phyloP scores from a whole-genome alignment of 2,888 invertebrate species.

The Aplocera efformata region DNA sequence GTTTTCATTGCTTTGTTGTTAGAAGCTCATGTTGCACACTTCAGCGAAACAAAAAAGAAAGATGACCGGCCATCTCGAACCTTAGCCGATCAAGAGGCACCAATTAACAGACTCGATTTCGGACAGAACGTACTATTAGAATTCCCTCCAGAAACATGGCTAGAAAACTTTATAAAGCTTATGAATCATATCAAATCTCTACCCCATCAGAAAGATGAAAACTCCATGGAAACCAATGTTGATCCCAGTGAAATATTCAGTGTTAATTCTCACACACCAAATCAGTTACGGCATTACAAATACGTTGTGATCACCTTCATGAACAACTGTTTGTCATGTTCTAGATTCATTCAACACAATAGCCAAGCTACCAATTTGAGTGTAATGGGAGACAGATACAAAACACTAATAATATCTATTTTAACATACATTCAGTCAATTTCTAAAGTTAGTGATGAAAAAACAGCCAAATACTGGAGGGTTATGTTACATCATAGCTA shows the following conservation, averaged over 20 bases:
- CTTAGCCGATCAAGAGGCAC: conserved; percentile 65
- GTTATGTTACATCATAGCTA: conserved; percentile 88
- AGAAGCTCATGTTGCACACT: conserved; percentile 84
- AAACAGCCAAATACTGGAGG: conserved; percentile 89
- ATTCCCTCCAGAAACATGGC: conserved; percentile 82
- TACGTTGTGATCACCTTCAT: conserved; percentile 89
- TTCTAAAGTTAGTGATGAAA: conserved; percentile 82
- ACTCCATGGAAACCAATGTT: conserved; percentile 59
- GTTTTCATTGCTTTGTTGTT: conserved; percentile 85
- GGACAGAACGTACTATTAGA: conserved; percentile 83
- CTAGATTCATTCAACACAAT: conserved; percentile 84
- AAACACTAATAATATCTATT: conserved; percentile 84
- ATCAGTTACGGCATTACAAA: conserved; percentile 91
- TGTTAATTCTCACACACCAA: conserved; percentile 82
- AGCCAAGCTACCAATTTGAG: conserved; percentile 71
- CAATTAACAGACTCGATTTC: conserved; percentile 83
- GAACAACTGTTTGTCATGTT: conserved; percentile 83
- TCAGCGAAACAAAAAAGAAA: conserved; percentile 68
- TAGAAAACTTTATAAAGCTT: conserved; percentile 84
- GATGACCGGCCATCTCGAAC: conserved; percentile 48
- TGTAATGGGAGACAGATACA: conserved; percentile 82
- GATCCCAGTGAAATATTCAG: conserved; percentile 81
- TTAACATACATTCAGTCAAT: conserved; percentile 84
- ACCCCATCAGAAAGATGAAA: conserved; percentile 82
- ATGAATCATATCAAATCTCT: conserved; percentile 83